Evolutionary conservation across 2,113 vertebrate species (phyloP).

Genomic region (Martes martes): DNA sequence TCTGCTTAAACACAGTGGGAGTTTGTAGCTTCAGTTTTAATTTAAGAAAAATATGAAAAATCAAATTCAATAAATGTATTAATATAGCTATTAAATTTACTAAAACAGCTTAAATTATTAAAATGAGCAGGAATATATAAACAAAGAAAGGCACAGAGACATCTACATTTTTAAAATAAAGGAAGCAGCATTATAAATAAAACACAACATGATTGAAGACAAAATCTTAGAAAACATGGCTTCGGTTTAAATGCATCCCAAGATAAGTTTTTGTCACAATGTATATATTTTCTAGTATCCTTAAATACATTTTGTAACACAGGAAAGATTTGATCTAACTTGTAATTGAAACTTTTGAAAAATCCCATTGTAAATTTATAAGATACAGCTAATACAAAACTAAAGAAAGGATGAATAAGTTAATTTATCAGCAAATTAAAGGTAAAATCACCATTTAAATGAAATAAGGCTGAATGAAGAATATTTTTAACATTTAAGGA

Average conservation of each 20-base stretch:
- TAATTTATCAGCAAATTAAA: not conserved
- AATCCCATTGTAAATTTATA: not conserved
- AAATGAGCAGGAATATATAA: not conserved
- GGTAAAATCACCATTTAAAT: not conserved
- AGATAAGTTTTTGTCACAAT: not conserved
- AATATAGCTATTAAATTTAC: not conserved
- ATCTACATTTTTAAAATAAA: not conserved
- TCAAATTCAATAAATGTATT: not conserved
- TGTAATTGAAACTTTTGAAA: not conserved
- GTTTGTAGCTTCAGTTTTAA: not conserved
- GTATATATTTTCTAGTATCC: not conserved
- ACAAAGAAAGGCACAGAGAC: too few species aligned
- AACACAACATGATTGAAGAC: not conserved
- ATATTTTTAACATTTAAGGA: not conserved
- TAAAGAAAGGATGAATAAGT: not conserved
- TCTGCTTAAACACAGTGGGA: not conserved
- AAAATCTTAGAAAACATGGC: not conserved
- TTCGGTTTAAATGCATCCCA: not conserved
- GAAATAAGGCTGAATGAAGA: not conserved
- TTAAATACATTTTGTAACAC: not conserved
- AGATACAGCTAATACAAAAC: not conserved
- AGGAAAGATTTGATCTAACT: not conserved
- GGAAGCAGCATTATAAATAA: not conserved
- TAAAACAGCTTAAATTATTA: not conserved
- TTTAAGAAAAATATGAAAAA: not conserved